Conservation (phyloP, 2,888 invertebrate species). For the Zele albiditarsus region DNA sequence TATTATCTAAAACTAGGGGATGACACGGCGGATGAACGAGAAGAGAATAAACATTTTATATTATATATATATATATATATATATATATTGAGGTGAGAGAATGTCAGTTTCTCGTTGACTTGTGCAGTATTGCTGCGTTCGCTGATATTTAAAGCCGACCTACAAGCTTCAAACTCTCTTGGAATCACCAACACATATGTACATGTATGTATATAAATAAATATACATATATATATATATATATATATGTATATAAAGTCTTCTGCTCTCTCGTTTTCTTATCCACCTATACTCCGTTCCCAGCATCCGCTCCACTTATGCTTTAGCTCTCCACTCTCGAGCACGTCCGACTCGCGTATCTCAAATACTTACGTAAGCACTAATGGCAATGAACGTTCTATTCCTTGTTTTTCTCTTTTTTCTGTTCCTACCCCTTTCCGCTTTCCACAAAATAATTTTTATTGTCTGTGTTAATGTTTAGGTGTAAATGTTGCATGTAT, state of each 20-base stretch:
- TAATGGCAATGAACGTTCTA: constrained; percentile 21
- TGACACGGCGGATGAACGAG: too few relatives aligned
- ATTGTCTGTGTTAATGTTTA: too few relatives aligned
- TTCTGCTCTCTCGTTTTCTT: neutral
- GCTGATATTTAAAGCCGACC: constrained; percentile 36
- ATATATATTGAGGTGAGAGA: neutral
- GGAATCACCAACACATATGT: constrained; percentile 37
- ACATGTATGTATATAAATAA: neutral
- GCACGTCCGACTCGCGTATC: constrained; percentile 35
- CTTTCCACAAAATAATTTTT: neutral
- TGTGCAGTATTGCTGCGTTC: constrained; percentile 32
- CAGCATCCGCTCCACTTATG: constrained; percentile 32
- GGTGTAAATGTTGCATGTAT: too few relatives aligned
- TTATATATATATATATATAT: neutral
- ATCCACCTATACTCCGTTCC: constrained; percentile 24
- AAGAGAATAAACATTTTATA: too few relatives aligned
- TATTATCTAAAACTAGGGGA: too few relatives aligned
- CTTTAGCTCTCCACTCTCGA: constrained; percentile 22
- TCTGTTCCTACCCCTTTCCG: neutral
- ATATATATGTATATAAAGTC: neutral
- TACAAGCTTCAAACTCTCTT: constrained; percentile 14
- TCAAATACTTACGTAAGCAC: constrained; percentile 36
- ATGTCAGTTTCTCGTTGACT: constrained; percentile 28
- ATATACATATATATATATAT: constrained; percentile 1
- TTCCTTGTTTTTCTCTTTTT: neutral